Percentiles rank a stretch among this genome's conserved stretches.
Conservation (phyloP, 2,113 vertebrate genomes). For the Phycodurus eques region DNA sequence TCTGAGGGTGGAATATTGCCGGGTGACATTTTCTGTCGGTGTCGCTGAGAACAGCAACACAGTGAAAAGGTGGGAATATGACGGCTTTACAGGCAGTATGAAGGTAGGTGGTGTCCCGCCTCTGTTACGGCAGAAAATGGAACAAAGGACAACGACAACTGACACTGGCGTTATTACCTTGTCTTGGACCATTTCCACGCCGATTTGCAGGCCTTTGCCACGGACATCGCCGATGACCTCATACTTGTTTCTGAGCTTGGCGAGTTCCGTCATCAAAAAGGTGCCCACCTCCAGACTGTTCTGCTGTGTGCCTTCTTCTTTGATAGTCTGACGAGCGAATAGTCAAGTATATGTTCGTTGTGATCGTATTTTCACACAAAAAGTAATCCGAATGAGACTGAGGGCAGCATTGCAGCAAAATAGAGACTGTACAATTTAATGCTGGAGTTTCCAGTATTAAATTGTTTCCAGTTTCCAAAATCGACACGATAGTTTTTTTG, state of each 20-base stretch:
- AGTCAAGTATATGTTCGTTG: background rate
- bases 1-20: background rate
- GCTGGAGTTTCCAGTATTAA: no score
- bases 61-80: no score
- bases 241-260: slow-evolving; percentile 84
- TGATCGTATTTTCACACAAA: no score
- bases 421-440: no score
- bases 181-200: slow-evolving; percentile 91
- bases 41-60: no score
- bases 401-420: no score
- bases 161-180: slow-evolving; percentile 73
- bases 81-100: background rate
- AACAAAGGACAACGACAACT: background rate
- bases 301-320: slow-evolving; percentile 80
- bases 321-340: slow-evolving; percentile 75
- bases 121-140: background rate
- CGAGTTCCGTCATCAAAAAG: slow-evolving; percentile 80
- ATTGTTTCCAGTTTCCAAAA: no score
- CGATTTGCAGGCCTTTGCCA: slow-evolving; percentile 91
- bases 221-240: slow-evolving; percentile 91
- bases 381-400: no score
- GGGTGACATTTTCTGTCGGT: background rate
- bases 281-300: slow-evolving; percentile 82
- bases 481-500: no score
- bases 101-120: background rate